Conservation (phyloP, 2,113 vertebrate species). For the Rostratula benghalensis region DNA sequence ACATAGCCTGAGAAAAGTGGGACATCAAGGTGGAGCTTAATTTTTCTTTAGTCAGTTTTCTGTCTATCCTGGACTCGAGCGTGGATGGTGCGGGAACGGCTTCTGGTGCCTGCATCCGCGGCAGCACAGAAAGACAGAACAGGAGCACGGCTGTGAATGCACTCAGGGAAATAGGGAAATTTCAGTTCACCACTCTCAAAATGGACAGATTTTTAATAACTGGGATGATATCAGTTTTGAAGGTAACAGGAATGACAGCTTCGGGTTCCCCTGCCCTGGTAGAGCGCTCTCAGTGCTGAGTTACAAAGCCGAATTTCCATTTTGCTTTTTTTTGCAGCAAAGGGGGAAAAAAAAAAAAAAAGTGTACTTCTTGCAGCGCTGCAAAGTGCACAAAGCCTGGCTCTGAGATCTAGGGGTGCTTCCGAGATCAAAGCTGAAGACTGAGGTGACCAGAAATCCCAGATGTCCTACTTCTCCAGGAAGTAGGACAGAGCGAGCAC, state of each 20-base stretch:
- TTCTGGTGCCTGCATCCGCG: background rate
- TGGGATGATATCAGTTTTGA: background rate
- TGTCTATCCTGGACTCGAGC: background rate
- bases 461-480: background rate
- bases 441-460: slow-evolving; percentile 1
- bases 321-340: background rate
- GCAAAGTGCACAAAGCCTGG: background rate
- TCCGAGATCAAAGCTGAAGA: background rate
- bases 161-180: background rate
- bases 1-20: slow-evolving; percentile 67
- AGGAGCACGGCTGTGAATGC: background rate
- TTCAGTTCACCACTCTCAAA: background rate
- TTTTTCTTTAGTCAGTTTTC: slow-evolving; percentile 65
- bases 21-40: slow-evolving; percentile 63
- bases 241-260: background rate
- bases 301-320: background rate
- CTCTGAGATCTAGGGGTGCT: background rate
- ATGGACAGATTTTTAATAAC: background rate
- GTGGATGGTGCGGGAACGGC: background rate
- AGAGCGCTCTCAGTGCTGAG: background rate
- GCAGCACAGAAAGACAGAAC: background rate
- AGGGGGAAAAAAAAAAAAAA: no score
- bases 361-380: background rate
- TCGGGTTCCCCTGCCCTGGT: background rate
- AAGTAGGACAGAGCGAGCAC: background rate